These are phyloP conservation scores for Acrocephalus kingi DNA, from an alignment of 2,113 vertebrate genomes.

Conservation along the genomic window DNA sequence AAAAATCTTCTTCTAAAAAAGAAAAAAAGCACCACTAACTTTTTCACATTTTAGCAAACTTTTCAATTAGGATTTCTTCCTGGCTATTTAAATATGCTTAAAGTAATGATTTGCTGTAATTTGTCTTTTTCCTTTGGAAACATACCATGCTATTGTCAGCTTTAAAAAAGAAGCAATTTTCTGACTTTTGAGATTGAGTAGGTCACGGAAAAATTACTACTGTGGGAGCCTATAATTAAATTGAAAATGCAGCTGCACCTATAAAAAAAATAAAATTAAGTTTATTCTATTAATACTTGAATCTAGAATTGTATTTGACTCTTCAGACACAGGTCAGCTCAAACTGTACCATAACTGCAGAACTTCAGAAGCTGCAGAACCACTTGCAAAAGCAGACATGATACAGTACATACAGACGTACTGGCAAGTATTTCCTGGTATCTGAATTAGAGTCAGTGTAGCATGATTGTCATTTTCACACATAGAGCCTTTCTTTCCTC, in stretches of 20 bases:
- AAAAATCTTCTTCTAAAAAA: background rate
- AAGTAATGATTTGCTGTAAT: conserved; percentile 83
- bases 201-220: conserved; percentile 83
- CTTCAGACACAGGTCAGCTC: conserved; percentile 44
- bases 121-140: conserved; percentile 80
- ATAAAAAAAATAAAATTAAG: conserved; percentile 77
- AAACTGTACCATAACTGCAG: background rate
- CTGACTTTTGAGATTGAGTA: conserved; percentile 84
- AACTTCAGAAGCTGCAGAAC: background rate
- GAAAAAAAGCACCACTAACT: conserved; percentile 50
- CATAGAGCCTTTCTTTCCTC: background rate
- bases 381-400: conserved; percentile 9
- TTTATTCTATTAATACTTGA: conserved; percentile 82
- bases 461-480: background rate
- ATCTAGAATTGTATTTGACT: conserved; percentile 61
- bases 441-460: background rate
- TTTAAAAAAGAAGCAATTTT: conserved; percentile 86
- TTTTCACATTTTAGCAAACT: conserved; percentile 72
- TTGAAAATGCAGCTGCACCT: conserved; percentile 81
- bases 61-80: conserved; percentile 77
- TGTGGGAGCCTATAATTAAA: conserved; percentile 82
- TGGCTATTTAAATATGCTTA: conserved; percentile 79
- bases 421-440: background rate
- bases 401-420: background rate
- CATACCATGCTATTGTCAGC: conserved; percentile 85